A percentile compares a stretch with the other conserved stretches of the same genome.
These are phyloP conservation scores for Manis javanica DNA, from an alignment of 2,797 vertebrate genomes.

Conservation along the genomic window DNA sequence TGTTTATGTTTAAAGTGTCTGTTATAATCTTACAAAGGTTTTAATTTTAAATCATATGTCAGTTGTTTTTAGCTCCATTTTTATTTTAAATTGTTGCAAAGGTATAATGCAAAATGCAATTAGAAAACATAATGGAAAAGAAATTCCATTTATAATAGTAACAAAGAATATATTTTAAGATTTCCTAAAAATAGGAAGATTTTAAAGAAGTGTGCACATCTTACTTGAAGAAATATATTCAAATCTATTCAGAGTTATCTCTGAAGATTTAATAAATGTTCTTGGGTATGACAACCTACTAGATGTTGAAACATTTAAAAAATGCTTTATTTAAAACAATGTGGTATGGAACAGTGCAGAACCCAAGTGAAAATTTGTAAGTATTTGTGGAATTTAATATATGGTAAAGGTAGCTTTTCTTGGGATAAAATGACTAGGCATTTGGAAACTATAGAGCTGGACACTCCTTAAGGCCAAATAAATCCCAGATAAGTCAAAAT, in stretches of 20 bases:
- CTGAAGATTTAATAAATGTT: conserved; percentile 8
- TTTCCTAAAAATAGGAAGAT: not conserved
- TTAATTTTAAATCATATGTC: not conserved
- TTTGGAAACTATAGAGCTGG: conserved; percentile 8
- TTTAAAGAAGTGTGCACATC: not conserved
- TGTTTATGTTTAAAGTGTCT: not conserved
- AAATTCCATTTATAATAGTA: not conserved
- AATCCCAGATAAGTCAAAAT: not conserved
- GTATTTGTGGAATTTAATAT: not conserved
- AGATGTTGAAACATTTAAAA: conserved; percentile 3
- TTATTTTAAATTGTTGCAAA: conserved; percentile 45
- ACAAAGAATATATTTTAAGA: not conserved
- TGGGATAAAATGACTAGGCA: not conserved
- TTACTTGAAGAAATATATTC: not conserved
- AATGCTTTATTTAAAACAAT: not conserved
- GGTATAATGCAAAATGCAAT: not conserved
- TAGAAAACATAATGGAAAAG: not conserved
- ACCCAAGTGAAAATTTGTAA: not conserved
- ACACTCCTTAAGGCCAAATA: not conserved
- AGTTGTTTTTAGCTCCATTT: not conserved
- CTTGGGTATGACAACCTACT: not conserved
- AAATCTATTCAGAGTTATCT: not conserved
- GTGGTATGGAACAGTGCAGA: not conserved
- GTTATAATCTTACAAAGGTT: not conserved
- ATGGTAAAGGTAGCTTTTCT: not conserved